Conservation (phyloP, 1,140 invertebrate genomes). For the Atta colombica region DNA sequence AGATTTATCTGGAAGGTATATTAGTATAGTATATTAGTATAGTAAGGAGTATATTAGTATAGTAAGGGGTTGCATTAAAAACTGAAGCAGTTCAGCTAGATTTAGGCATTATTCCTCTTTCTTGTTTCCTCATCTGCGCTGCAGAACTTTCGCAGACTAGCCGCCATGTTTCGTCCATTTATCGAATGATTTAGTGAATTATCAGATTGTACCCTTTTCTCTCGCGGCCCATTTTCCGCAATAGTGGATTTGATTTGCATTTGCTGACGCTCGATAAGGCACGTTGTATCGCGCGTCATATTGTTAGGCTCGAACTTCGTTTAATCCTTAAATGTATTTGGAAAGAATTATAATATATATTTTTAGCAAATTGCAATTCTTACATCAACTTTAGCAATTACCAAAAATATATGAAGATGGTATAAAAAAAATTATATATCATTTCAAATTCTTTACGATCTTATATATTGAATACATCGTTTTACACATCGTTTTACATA, state of each 20-base stretch:
- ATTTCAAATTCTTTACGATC: background rate
- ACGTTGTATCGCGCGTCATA: slow-evolving; percentile 44
- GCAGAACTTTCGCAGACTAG: slow-evolving; percentile 1
- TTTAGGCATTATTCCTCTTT: slow-evolving; percentile 37
- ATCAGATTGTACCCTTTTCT: slow-evolving; percentile 58
- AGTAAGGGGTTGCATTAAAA: slow-evolving; percentile 42
- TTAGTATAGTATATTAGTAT: background rate
- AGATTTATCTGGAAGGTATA: slow-evolving; percentile 22
- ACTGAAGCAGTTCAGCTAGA: background rate
- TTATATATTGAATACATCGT: background rate
- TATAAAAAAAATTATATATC: background rate
- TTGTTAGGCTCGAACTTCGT: background rate
- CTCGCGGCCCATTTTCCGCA: slow-evolving; percentile 21
- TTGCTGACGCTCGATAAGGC: slow-evolving; percentile 67
- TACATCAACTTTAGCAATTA: background rate
- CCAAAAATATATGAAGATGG: background rate
- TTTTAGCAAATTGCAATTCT: background rate
- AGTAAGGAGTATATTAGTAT: background rate
- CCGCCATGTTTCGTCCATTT: slow-evolving; percentile 73
- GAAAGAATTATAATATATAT: background rate
- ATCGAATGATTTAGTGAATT: slow-evolving; percentile 42
- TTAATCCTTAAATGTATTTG: slow-evolving; percentile 25
- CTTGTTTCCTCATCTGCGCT: background rate
- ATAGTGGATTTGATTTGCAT: slow-evolving; percentile 72
- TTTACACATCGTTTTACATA: slow-evolving; percentile 1